Base-by-base conservation (phyloP, 2,797 vertebrate species). In the Lacerta viridis region DNA sequence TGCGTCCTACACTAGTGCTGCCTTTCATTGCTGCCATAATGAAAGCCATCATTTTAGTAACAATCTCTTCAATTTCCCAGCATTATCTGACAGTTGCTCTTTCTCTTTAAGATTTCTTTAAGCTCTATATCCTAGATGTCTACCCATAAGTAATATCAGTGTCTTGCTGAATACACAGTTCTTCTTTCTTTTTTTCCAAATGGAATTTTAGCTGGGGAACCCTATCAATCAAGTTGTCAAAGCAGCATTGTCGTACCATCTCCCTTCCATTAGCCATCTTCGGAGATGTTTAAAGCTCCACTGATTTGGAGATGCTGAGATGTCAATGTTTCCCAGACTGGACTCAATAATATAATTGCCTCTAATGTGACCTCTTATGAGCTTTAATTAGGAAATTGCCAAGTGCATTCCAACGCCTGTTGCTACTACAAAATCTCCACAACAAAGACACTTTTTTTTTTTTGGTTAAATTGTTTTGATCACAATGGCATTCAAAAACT, bases 221-320 rank as follows among this genome's bases (percentile, higher is more conserved):
- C 78, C 92, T 94, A 92, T 95, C 93, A 95, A 94, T 95, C 87
- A 93, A 85, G 84, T 90, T 95, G 90, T 94, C 92, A 96, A 95
- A 95, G 93, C 72, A 95, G 85, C 43, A 95, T 95, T 95, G 86
- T 92, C 94, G 82, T 91, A 95, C 93, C 89, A 90, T 94, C 87
- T 78, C 93, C 90, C 84, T 94, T 95, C 91, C 55, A 64, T 88
- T 90, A 93, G 82, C 88, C 93, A 59, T 92, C 91, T 96, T 92
- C 85, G 90, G 88, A 93, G 36, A 89, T 88, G 59, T 92, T 96
- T 91, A 92, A 96, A 94, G 64, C 77, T 89, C 92, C 87, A 85
- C 39, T 93, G 84, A 55, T 92, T 91, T 86, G 94, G 50, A 93
- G 88, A 93, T 86, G 25, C 84, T 93, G 90, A 93, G 93, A 93